These are phyloP conservation scores for Salarias fasciatus DNA, from an alignment of 2,797 vertebrate genomes.

Conservation along the genomic window DNA sequence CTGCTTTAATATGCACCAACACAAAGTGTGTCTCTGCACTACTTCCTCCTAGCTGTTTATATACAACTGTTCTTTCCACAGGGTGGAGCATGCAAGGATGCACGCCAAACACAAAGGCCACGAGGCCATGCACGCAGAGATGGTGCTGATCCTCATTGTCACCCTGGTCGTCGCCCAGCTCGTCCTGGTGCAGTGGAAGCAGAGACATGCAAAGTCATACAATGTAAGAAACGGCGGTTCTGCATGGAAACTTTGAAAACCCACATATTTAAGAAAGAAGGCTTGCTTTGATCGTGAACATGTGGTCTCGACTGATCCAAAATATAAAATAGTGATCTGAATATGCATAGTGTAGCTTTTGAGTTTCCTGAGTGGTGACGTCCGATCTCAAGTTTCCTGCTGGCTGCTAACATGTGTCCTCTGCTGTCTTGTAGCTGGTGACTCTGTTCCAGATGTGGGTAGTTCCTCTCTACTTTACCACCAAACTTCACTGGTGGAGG, in stretches of 20 bases:
- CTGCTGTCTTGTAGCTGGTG: slow-evolving; percentile 86
- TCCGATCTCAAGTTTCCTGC: not conserved
- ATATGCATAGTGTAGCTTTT: no score
- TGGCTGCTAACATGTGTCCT: slow-evolving; percentile 22
- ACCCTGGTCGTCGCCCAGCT: slow-evolving; percentile 96
- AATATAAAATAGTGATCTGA: no score
- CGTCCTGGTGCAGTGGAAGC: slow-evolving; percentile 98
- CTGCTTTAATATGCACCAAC: no score
- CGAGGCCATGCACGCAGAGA: slow-evolving; percentile 99
- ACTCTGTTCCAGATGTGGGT: slow-evolving; percentile 99
- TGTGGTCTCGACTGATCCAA: no score
- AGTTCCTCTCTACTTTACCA: slow-evolving; percentile 97
- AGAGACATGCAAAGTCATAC: slow-evolving; percentile 96
- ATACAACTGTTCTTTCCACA: slow-evolving; percentile 64
- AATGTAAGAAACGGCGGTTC: slow-evolving; percentile 85
- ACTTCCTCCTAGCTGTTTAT: not conserved
- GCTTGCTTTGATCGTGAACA: no score
- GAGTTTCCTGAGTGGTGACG: not conserved
- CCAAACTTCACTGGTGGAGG: slow-evolving; percentile 98
- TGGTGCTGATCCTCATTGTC: slow-evolving; percentile 98
- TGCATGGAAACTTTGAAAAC: not conserved
- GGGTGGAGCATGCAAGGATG: slow-evolving; percentile 96
- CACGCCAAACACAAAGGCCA: slow-evolving; percentile 98
- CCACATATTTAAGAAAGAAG: no score
- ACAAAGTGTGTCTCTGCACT: no score